Base-by-base conservation (phyloP, 2,797 vertebrate genomes). In the Coccyzus lansbergi region DNA sequence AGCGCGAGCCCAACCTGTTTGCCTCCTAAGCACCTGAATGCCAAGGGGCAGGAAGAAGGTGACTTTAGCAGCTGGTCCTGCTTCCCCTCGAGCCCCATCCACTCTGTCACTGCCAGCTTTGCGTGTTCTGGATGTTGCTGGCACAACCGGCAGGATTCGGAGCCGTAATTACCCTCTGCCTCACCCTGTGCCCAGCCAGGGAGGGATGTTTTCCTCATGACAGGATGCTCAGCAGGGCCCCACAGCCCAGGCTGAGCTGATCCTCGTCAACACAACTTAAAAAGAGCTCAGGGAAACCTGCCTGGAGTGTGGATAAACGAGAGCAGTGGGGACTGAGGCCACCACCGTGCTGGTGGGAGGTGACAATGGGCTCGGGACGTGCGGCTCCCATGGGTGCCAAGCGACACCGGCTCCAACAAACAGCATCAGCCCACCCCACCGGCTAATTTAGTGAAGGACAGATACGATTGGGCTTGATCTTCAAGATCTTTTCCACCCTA, bases 131-230 rank as follows among this genome's bases (percentile, higher is more conserved):
- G 75, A 59, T 9, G 10, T 68, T 1, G 3, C 92, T 84, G 69
- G 93, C 83, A 44, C 56, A 12, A 86, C 72, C 88, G 0, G 58
- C 74, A 68, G 86, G 6, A 3, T 70, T 88, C 22, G 0, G 91
- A 18, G 0, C 4, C 0, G 48, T 91, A 92, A 94, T 94, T 96
- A 90, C 52, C 20, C 10, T 0, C 18, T 33, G 68, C 93, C 92
- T 95, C 63, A 1, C 91, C 94, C 69, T 3, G 53, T 88, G 65
- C 91, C 90, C 79, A 4, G 89, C 69, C 2, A 0, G 33, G 81
- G 62, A 93, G 25, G 87, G 92, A 95, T 96, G 94, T 92, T 96
- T 96, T 93, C 76, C 82, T 38, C 94, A 78, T 95, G 91, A 96
- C 91, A 51, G 85, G 96, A 91, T 84, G 87, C 87, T 87, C 89